Evolutionary conservation across 92 coral and sea anemone genomes (phyloP), one percentile per base, ranked within the genome.

Genomic region (Montipora capitata): DNA sequence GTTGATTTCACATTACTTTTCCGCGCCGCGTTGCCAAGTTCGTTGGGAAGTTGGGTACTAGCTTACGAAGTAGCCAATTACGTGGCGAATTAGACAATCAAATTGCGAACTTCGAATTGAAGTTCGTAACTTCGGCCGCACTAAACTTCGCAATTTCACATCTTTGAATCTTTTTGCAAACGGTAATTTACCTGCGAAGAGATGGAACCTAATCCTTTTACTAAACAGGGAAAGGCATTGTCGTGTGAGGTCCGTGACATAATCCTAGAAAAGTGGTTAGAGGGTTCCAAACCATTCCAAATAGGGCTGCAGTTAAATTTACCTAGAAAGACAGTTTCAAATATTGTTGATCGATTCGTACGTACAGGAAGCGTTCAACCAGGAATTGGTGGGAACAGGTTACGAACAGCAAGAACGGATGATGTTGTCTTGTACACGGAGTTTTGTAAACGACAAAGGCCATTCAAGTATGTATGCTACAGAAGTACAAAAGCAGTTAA

Each of bases 331-430:
- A 84, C 66, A 67, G 52, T 45, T 45, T 3, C 72, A 18, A 76
- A 89, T 85, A 68, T 83, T 51, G 68, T 89, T 27, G 89, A 83
- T 72, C 81, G 41, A 14, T 88, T 74, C 18, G 14, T 88, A 38
- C 43, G 48, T 9, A 72, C 76, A 56, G 76, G 68, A 15, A 82
- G 44, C 66, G 74, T 82, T 18, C n/a, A 44, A 76, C 89, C 88
- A 16, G 82, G 78, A 75, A 68, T 74, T 89, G 93, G 93, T 18
- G 88, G 93, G 17, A 83, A 83, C 79, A 83, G 62, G 77, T 74
- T 45, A 10, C 77, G 81, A 45, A 89, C 89, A 58, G 81, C 93
- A n/a, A 52, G 89, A 56, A 89, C 85, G 11, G 89, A 84, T 69
- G 89, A 84, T 75, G 93, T 76, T 20, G 67, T 83, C 78, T 78